phyloP scores from a whole-genome alignment of 2,888 invertebrate genomes.

The Shargacucullia verbasci region DNA sequence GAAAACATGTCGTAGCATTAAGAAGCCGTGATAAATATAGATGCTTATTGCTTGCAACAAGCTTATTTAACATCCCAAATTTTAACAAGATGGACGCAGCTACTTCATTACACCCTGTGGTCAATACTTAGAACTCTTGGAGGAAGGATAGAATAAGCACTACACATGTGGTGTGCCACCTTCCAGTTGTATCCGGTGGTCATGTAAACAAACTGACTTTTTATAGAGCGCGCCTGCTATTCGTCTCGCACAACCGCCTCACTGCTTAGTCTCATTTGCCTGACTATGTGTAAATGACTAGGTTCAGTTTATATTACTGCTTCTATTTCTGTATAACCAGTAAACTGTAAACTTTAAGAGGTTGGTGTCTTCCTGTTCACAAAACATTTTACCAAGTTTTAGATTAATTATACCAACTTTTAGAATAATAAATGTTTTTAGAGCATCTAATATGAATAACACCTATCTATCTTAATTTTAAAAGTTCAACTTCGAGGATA shows the following conservation, averaged over 20 bases:
- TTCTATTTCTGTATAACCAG: conserved; percentile 39
- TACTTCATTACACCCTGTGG: conserved; percentile 25
- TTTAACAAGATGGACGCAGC: conserved; percentile 19
- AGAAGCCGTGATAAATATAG: too few relatives aligned
- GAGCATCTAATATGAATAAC: too few relatives aligned
- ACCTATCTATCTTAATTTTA: neutral
- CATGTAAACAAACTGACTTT: conserved; percentile 84
- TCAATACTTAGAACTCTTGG: conserved; percentile 45
- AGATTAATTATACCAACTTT: too few relatives aligned
- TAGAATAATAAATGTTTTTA: too few relatives aligned
- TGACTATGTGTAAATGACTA: conserved; percentile 64
- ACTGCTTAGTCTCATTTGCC: conserved; percentile 66
- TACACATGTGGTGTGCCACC: conserved; percentile 77
- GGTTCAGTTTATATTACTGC: conserved; percentile 49
- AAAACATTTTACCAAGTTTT: too few relatives aligned
- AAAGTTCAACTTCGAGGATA: neutral
- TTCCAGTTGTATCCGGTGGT: conserved; percentile 78
- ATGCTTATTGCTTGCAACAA: too few relatives aligned
- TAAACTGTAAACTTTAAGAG: conserved; percentile 24
- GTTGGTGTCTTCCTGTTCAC: too few relatives aligned
- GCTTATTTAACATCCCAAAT: too few relatives aligned
- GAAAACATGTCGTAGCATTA: too few relatives aligned
- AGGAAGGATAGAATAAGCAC: conserved; percentile 69
- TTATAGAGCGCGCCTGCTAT: conserved; percentile 82
- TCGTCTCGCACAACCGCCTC: conserved; percentile 72